These are phyloP conservation scores for Corythaixoides concolor DNA, from an alignment of 2,113 vertebrate species.

Conservation along the genomic window DNA sequence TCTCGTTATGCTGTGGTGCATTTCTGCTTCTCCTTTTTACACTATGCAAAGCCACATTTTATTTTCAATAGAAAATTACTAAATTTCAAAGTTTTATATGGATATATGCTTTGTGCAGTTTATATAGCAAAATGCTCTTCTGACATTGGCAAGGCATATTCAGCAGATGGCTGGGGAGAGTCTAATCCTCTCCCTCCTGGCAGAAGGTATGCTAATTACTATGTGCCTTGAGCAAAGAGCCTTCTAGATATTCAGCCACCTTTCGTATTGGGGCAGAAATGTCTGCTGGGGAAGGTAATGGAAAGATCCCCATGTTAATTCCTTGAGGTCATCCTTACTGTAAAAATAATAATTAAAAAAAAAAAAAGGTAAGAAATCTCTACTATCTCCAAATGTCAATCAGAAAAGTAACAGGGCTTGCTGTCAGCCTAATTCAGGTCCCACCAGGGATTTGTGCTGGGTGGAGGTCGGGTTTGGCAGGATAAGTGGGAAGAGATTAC, in stretches of 20 bases:
- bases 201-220: not conserved
- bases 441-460: not conserved
- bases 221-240: not conserved
- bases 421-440: not conserved
- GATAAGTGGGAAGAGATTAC: not conserved
- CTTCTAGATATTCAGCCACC: not conserved
- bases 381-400: not conserved
- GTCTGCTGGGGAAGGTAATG: not conserved
- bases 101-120: not conserved
- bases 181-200: not conserved
- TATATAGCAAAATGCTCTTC: conserved; percentile 8
- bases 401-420: not conserved
- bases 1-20: not conserved
- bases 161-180: conserved; percentile 14
- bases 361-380: not conserved
- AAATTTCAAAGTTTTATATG: not conserved
- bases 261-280: not conserved
- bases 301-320: not conserved
- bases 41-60: not conserved
- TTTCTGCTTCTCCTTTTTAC: not conserved
- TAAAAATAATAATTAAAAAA: not conserved
- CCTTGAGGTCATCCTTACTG: not conserved
- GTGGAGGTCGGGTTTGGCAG: not conserved
- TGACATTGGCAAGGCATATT: conserved; percentile 24
- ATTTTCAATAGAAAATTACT: conserved; percentile 16